Evolutionary conservation across 2,797 vertebrate genomes (phyloP).

Genomic region (Enteromius unitaeniatus): DNA sequence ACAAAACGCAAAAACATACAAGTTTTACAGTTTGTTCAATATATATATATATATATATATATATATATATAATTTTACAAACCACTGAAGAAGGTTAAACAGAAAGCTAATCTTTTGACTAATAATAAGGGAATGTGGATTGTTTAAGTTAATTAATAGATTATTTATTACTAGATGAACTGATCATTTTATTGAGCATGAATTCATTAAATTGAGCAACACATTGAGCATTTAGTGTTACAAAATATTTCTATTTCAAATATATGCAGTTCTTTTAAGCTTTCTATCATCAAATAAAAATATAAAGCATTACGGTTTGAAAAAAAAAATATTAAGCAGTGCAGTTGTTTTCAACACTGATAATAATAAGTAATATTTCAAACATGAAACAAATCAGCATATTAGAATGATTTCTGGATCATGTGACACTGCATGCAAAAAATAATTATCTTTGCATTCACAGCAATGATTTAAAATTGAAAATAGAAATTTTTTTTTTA

Average conservation of each 20-base stretch:
- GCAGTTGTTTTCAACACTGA: neutral
- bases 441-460: neutral
- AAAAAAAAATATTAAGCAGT: neutral
- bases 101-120: neutral
- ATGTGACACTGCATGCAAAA: neutral
- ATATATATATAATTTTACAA: neutral
- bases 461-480: neutral
- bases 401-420: neutral
- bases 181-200: neutral
- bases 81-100: neutral
- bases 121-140: neutral
- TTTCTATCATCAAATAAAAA: neutral
- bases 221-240: neutral
- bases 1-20: slow-evolving; percentile 65
- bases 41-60: too few species aligned
- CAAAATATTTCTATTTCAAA: neutral
- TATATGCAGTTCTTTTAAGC: neutral
- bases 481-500: neutral
- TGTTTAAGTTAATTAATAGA: neutral
- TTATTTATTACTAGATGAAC: neutral
- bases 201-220: neutral
- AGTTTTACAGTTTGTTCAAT: too few species aligned
- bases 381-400: neutral
- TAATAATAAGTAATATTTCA: neutral
- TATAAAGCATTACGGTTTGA: neutral